Conservation (phyloP, 2,888 invertebrate species). For the Luffia ferchaultella region DNA sequence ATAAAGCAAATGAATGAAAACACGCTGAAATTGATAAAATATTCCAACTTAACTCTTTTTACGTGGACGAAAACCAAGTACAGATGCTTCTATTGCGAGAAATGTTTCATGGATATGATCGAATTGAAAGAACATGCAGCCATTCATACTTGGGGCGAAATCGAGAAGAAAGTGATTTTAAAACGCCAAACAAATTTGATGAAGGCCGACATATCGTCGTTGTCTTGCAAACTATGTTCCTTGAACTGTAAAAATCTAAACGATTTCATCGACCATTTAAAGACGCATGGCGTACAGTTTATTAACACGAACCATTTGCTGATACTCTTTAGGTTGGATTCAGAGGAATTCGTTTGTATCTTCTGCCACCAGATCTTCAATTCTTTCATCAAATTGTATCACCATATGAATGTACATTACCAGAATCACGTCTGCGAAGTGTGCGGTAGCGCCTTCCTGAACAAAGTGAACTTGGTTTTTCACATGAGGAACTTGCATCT, state of each 20-base stretch:
- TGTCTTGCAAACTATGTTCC: slow-evolving; percentile 37
- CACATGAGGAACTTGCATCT: slow-evolving; percentile 28
- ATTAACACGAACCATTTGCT: slow-evolving; percentile 41
- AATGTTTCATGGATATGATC: slow-evolving; percentile 23
- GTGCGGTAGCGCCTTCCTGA: slow-evolving; percentile 47
- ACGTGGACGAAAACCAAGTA: slow-evolving; percentile 29
- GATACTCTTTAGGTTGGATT: slow-evolving; percentile 40
- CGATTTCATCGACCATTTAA: slow-evolving; percentile 34
- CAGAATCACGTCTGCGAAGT: slow-evolving; percentile 46
- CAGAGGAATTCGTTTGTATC: slow-evolving; percentile 36
- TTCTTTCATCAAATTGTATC: slow-evolving; percentile 45
- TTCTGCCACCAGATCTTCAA: slow-evolving; percentile 41
- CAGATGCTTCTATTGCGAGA: slow-evolving; percentile 35
- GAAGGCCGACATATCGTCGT: slow-evolving; percentile 35
- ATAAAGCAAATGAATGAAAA: slow-evolving; percentile 18
- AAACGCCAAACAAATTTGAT: slow-evolving; percentile 28
- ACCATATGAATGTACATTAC: slow-evolving; percentile 54
- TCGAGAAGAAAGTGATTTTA: slow-evolving; percentile 31
- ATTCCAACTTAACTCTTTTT: slow-evolving; percentile 37
- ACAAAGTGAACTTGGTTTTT: slow-evolving; percentile 38
- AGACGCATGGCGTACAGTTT: slow-evolving; percentile 38
- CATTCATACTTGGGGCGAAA: slow-evolving; percentile 24
- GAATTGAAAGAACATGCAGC: slow-evolving; percentile 29
- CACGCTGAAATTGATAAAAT: slow-evolving; percentile 28
- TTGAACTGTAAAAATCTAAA: slow-evolving; percentile 24